phyloP scores from a whole-genome alignment of 2,888 invertebrate genomes.

The Chromoteleia sp. region DNA sequence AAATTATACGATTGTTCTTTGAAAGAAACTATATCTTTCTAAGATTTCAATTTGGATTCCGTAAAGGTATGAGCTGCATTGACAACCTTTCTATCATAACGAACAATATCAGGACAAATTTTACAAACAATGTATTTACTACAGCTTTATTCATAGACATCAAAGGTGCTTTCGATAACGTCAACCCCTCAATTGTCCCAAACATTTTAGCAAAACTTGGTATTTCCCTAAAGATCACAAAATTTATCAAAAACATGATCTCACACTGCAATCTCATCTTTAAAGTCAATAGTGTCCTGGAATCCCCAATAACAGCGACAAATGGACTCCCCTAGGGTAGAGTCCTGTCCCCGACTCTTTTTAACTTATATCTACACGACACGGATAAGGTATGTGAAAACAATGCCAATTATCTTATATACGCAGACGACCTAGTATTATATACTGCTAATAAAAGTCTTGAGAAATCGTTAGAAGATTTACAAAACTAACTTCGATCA shows the following conservation, averaged over 20 bases:
- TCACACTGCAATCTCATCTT: neutral
- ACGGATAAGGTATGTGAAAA: neutral
- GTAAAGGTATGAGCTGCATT: neutral
- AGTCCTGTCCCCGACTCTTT: conserved; percentile 11
- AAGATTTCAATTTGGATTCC: neutral
- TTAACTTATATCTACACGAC: conserved; percentile 13
- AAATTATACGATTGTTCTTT: neutral
- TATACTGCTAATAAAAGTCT: neutral
- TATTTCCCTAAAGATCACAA: neutral
- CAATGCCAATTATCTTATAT: neutral
- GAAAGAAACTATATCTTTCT: neutral
- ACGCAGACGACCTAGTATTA: conserved; percentile 20
- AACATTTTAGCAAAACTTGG: neutral
- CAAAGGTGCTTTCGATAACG: conserved; percentile 21
- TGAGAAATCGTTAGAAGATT: neutral
- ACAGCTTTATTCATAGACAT: conserved; percentile 6
- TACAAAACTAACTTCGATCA: neutral
- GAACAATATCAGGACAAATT: neutral
- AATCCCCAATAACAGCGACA: neutral
- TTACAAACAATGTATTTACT: neutral
- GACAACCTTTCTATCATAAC: conserved; percentile 4
- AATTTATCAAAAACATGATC: neutral
- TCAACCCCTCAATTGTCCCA: conserved; percentile 3
- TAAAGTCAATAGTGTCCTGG: neutral
- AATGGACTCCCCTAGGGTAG: conserved; percentile 10